Evolutionary conservation across 2,888 invertebrate genomes (phyloP), one percentile per base, ranked within the genome.

Genomic region (Caradrina kadenii): DNA sequence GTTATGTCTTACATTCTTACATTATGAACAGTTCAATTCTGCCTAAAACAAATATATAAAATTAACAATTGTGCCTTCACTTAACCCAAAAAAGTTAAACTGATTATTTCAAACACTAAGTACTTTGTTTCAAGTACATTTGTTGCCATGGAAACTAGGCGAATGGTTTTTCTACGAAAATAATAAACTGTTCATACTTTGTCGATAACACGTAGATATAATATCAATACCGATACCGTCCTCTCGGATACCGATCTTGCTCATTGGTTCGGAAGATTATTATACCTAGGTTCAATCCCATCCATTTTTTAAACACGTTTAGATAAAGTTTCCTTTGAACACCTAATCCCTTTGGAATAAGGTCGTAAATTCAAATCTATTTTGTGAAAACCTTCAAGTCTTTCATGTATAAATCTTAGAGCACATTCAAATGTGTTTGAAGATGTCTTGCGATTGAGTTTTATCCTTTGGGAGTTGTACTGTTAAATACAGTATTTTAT

Each of bases 261-360:
- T 66, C 77, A 81, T 60, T 83, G 86, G 66, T 53, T 76, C 49
- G 83, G 80, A 80, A 87, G 81, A 83, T 87, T 84, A 86, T 83
- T 77, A 84, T 83, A 78, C 79, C 69, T 35, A 69, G 78, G 79
- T 79, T 76, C 60, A 76, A 58, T 59, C 48, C 65, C 73, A 81
- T 87, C 77, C 69, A 81, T 84, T 86, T 85, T 86, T 84, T 80
- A 85, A 84, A 79, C 79, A 79, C 81, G 79, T 82, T 87, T 81
- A 83, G 81, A 87, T 87, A 86, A 84, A 77, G 70, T 63, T 67
- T 72, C 71, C 73, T 86, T 85, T 82, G 84, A 84, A 82, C 81
- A 76, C 72, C 62, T 79, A 83, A 87, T 82, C 86, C 83, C 69
- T 72, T 58, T 70, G 80, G 86, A 78, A 79, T 80, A 56, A 76